Evolutionary conservation across 92 coral and sea anemone species (phyloP), one percentile per base, ranked within the genome.

Genomic region (Zoanthus gigantus): DNA sequence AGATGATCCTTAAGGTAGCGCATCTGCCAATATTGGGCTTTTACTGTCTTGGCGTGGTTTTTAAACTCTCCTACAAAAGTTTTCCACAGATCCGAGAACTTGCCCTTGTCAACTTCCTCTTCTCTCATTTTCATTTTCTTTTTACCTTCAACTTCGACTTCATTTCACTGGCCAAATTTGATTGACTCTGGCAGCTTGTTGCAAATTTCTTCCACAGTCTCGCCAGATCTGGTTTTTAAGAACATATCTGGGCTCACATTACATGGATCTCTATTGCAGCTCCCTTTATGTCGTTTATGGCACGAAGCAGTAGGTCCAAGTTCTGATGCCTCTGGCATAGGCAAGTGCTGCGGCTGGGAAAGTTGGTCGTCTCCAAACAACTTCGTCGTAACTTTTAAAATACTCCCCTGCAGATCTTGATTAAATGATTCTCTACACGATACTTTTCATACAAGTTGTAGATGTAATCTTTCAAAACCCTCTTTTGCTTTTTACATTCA

Each of bases 111-210:
- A 6, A 54, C 0, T 54, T 54, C 14, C 60, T 54, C 60, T 4
- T 54, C 15, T 1, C 2, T 8, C 6, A 53, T 13, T 9, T 9
- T 53, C 14, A 69, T 69, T 69, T 69, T 69, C 74, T 69, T 89
- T 75, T 92, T 88, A 61, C 92, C 88, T 3, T 92, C 94, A 37
- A 48, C 92, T 14, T 85, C 88, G 15, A 92, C 85, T 13, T 84
- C 71, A 28, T 85, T 88, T 92, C 92, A 88, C 12, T 88, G 92
- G 54, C 53, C 78, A 44, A 74, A 91, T 57, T 78, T 46, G 0
- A 88, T 80, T 0, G 0, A 2, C 1, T 23, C n/a, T 9, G 80
- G 74, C 17, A 44, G n/a, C 53, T 65, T 30, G n/a, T 17, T 12
- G 7, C 50, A 14, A 13, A 77, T 9, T 13, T 72, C 78, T 29